These are phyloP conservation scores for Polypedilum vanderplanki DNA, from an alignment of 1,140 invertebrate genomes.

Conservation along the genomic window DNA sequence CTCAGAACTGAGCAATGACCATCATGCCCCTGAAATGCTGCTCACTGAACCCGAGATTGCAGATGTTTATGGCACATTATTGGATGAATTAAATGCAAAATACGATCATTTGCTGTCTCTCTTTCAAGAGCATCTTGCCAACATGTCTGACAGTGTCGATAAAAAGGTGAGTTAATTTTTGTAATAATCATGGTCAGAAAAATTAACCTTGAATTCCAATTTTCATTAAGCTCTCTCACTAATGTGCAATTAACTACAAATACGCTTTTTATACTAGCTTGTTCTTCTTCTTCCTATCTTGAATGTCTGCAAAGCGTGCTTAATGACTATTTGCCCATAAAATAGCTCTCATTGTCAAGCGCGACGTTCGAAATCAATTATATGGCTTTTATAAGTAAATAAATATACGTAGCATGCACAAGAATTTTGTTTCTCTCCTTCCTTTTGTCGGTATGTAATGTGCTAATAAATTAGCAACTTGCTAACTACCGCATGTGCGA, in stretches of 20 bases:
- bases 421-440: background rate
- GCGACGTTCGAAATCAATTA: slow-evolving; percentile 10
- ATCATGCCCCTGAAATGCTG: background rate
- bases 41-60: slow-evolving; percentile 54
- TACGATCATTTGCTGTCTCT: slow-evolving; percentile 63
- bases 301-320: background rate
- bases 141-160: background rate
- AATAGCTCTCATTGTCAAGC: slow-evolving; percentile 7
- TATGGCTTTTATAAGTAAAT: slow-evolving; percentile 19
- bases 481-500: background rate
- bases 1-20: background rate
- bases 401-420: background rate
- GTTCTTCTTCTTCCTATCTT: background rate
- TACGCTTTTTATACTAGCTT: background rate
- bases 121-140: background rate
- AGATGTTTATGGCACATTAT: slow-evolving; percentile 63
- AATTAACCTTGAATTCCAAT: background rate
- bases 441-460: background rate
- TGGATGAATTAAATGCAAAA: slow-evolving; percentile 78
- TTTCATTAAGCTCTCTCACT: too few relatives aligned
- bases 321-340: background rate
- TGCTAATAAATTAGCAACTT: background rate
- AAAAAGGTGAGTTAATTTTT: background rate
- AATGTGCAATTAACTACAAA: slow-evolving; percentile 13
- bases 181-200: slow-evolving; percentile 12